Conservation (phyloP, 2,888 invertebrate genomes). For the Cosmia trapezina region DNA sequence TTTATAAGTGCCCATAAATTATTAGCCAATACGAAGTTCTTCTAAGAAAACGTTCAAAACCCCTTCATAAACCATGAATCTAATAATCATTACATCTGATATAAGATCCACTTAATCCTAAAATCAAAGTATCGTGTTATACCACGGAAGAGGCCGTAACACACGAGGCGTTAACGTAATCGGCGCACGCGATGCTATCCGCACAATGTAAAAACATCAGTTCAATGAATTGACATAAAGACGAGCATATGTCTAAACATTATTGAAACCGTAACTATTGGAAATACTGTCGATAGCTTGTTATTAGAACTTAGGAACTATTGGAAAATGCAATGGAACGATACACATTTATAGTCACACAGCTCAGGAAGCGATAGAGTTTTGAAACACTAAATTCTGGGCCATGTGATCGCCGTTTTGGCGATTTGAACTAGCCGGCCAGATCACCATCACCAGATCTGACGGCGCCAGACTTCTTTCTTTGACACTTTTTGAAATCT, state of each 20-base stretch:
- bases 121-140: slow-evolving; percentile 59
- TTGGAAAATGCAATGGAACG: too few relatives aligned
- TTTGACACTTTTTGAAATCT: too few relatives aligned
- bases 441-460: too few relatives aligned
- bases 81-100: slow-evolving; percentile 51
- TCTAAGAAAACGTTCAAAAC: slow-evolving; percentile 11
- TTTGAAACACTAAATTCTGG: too few relatives aligned
- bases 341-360: too few relatives aligned
- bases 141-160: slow-evolving; percentile 59
- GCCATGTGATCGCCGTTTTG: too few relatives aligned
- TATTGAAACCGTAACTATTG: slow-evolving; percentile 34
- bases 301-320: slow-evolving; percentile 56
- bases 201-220: slow-evolving; percentile 53
- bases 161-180: slow-evolving; percentile 59
- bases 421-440: too few relatives aligned
- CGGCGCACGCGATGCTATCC: slow-evolving; percentile 62
- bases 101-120: slow-evolving; percentile 47
- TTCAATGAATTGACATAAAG: slow-evolving; percentile 64
- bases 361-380: too few relatives aligned
- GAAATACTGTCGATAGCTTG: slow-evolving; percentile 32
- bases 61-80: slow-evolving; percentile 41
- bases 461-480: too few relatives aligned
- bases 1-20: neutral
- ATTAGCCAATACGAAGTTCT: neutral
- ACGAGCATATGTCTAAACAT: slow-evolving; percentile 44